Base-by-base conservation (phyloP, 1,140 invertebrate species). In the Trichonephila inaurata region DNA sequence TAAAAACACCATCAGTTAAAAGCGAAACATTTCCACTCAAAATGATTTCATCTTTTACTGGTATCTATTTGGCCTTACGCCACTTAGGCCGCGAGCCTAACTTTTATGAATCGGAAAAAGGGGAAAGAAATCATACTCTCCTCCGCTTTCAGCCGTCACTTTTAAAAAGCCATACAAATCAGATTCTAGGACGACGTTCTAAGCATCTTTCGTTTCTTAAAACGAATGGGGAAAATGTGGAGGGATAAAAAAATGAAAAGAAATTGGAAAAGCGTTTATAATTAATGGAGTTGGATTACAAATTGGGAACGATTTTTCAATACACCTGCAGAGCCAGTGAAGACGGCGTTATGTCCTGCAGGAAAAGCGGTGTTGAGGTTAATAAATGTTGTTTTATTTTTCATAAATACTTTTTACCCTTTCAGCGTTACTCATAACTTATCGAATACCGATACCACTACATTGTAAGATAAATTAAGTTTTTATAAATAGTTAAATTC, bases 241-340 rank as follows among this genome's bases (percentile, higher is more conserved):
- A 24, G 28, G 16, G 33, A 19, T 16, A 77, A 77, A 77, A 77
- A 12, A 77, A 77, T 6, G 28, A 77, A 77, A 77, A 16, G 72
- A 40, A 77, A 77, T 77, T 18, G 72, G 33, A 77, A 77, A 33
- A 62, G 61, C 40, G 28, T 2, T 10, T 28, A 60, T 87, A 87
- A 87, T 87, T 87, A 87, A 87, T 87, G 85, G 85, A 87, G 58
- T 87, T 64, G 61, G 58, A 87, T 87, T 87, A 87, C 85, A 87
- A 64, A 87, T 87, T 61, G 85, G 19, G 61, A 28, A 87, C 58
- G 85, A 87, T 87, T 87, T 87, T 62, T 87, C 85, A 87, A 87
- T 87, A 87, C 40, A 87, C 61, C 82, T 60, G 44, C 82, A n/a
- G 44, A 77, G 72, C 33, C 16, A 77, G 28, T 77, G 28, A n/a